Conservation (phyloP, 2,113 vertebrate genomes). For the Meles meles region DNA sequence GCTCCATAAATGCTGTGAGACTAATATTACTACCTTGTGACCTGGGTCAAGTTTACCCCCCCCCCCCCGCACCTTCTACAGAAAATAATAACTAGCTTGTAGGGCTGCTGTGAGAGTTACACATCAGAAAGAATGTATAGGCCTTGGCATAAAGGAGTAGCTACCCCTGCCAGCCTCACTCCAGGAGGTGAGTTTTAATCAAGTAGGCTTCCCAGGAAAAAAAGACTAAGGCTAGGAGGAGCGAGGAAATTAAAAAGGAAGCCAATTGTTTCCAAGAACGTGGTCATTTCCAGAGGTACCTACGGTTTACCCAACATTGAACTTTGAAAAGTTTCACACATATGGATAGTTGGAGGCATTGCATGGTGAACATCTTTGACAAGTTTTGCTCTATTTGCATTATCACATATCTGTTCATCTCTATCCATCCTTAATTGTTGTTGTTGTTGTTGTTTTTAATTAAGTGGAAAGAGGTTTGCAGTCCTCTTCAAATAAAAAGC, state of each 20-base stretch:
- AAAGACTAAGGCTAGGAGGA: not conserved
- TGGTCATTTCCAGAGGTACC: not conserved
- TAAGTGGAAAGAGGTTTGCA: not conserved
- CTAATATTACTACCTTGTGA: not conserved
- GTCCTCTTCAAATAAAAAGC: not conserved
- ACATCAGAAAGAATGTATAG: not conserved
- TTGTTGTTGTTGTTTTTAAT: not conserved
- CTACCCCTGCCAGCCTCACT: not conserved
- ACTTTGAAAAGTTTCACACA: conserved; percentile 30
- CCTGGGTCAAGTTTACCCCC: not conserved
- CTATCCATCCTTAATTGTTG: not conserved
- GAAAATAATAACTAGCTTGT: conserved; percentile 9
- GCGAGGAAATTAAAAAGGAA: not conserved
- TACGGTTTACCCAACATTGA: not conserved
- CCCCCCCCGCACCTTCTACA: not conserved
- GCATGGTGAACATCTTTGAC: not conserved
- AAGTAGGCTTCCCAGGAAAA: not conserved
- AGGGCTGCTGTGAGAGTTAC: not conserved
- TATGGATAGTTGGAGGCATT: not conserved
- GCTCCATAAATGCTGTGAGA: not conserved
- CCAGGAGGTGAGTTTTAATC: not conserved
- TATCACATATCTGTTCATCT: not conserved
- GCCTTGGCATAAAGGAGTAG: not conserved
- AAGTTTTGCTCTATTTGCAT: not conserved
- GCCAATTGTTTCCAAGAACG: not conserved